phyloP scores from a whole-genome alignment of 2,888 invertebrate species.

The Patella pellucida region DNA sequence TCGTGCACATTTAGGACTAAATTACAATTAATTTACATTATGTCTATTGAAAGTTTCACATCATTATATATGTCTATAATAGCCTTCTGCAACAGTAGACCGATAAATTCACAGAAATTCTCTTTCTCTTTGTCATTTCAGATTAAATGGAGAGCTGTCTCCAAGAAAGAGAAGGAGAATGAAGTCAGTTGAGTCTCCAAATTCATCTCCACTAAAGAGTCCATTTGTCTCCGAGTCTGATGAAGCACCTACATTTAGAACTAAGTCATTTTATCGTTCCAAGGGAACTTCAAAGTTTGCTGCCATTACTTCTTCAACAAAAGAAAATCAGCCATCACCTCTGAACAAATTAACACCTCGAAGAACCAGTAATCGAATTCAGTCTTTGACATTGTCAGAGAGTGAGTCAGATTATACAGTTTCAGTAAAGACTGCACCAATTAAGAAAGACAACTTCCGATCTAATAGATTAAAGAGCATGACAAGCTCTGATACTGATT shows the following conservation, averaged over 20 bases:
- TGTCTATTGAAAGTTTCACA: too few relatives aligned
- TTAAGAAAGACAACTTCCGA: background rate
- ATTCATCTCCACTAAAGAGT: conserved; percentile 15
- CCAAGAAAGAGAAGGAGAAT: conserved; percentile 7
- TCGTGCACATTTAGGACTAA: too few relatives aligned
- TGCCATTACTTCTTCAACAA: background rate
- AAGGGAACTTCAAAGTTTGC: conserved; percentile 36
- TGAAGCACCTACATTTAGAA: conserved; percentile 40
- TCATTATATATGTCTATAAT: too few relatives aligned
- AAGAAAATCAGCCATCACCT: conserved; percentile 10
- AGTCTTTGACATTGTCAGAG: background rate
- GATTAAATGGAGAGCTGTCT: background rate
- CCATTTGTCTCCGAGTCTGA: conserved; percentile 14
- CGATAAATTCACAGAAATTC: too few relatives aligned
- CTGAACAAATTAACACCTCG: background rate
- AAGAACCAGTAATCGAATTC: background rate
- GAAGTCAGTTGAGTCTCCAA: conserved; percentile 9
- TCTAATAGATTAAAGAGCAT: background rate
- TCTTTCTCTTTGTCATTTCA: too few relatives aligned
- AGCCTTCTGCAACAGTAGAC: too few relatives aligned
- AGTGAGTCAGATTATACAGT: background rate
- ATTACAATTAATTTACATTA: too few relatives aligned
- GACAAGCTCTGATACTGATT: background rate
- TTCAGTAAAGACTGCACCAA: background rate
- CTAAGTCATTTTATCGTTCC: conserved; percentile 54